Conservation (phyloP, 1,140 invertebrate species). For the Zaprionus ornatus region DNA sequence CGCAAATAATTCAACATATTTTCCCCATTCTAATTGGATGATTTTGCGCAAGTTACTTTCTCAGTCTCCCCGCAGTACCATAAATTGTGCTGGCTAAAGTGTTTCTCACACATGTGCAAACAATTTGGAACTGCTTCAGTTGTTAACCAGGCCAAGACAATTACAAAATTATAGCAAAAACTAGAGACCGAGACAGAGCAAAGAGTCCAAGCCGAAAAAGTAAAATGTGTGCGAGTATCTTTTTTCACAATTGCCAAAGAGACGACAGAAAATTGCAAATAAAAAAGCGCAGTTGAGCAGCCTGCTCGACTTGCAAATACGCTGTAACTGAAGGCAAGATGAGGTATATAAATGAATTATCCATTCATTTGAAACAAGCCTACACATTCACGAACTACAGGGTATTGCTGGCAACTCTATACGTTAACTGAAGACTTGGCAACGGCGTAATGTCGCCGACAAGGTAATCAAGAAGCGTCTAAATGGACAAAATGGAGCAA, state of each 20-base stretch:
- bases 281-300: background rate
- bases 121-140: conserved; percentile 52
- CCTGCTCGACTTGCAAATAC: background rate
- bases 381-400: background rate
- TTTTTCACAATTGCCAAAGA: conserved; percentile 64
- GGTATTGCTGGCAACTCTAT: conserved; percentile 52
- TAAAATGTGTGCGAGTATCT: conserved; percentile 56
- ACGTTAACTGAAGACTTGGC: conserved; percentile 37
- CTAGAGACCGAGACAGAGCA: conserved; percentile 23
- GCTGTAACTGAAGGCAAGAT: background rate
- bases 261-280: conserved; percentile 37
- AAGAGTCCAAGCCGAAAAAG: conserved; percentile 32
- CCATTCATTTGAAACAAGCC: too few species aligned
- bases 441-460: conserved; percentile 48
- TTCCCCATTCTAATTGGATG: background rate
- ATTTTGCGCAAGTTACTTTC: background rate
- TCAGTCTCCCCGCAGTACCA: background rate
- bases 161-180: conserved; percentile 67
- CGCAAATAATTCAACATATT: background rate
- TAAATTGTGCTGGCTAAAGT: background rate
- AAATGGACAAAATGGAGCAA: conserved; percentile 79
- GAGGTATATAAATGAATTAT: too few species aligned
- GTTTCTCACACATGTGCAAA: conserved; percentile 44
- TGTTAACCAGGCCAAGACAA: conserved; percentile 62
- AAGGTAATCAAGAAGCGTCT: conserved; percentile 76